Base-by-base conservation (phyloP, 2,888 invertebrate genomes). In the Bombyx huttoni region DNA sequence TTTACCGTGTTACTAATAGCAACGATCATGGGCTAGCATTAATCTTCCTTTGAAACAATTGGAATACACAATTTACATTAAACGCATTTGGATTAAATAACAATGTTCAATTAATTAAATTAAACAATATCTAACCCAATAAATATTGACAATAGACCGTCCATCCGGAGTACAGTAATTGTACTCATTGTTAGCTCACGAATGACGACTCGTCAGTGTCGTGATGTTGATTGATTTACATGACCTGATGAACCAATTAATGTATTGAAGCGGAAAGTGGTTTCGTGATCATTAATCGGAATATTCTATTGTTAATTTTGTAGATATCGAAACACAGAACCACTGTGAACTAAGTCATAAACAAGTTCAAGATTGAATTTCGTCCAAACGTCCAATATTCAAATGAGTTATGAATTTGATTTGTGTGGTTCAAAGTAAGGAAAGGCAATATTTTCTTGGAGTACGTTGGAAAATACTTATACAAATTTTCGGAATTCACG, bases 161-260 rank as follows among this genome's bases (percentile, higher is more conserved):
- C 3, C 40, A 40, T 40, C 12, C 40, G 40, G 6, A 10, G 40
- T 40, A 40, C 40, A 40, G 12, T 40, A 40, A 40, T 40, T 40
- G 40, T 10, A 12, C 8, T 12, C 40, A 40, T 40, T 40, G 40
- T 40, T 40, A 40, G 40, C 40, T 24, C 24, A 24, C 24, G 12
- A 40, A 40, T 40, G 40, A 40, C 2, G 40, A 40, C 40, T 40
- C 45, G 40, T 48, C 49, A 24, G 24, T 5, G 24, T 24, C 24
- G 24, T 24, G 24, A 50, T 50, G 45, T 50, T 48, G 48, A 48
- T 50, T 50, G 48, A 48, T 52, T 52, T 13, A 33, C 24, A 49
- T 35, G n/a, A 34, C 35, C 14, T 50, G n/a, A 46, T 45, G 45
- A 45, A 40, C 52, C 47, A 52, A 52, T 52, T 50, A 52, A 45